Evolutionary conservation across 2,797 vertebrate genomes (phyloP), one percentile per base, ranked within the genome.

Genomic region (Sphenodon punctatus): DNA sequence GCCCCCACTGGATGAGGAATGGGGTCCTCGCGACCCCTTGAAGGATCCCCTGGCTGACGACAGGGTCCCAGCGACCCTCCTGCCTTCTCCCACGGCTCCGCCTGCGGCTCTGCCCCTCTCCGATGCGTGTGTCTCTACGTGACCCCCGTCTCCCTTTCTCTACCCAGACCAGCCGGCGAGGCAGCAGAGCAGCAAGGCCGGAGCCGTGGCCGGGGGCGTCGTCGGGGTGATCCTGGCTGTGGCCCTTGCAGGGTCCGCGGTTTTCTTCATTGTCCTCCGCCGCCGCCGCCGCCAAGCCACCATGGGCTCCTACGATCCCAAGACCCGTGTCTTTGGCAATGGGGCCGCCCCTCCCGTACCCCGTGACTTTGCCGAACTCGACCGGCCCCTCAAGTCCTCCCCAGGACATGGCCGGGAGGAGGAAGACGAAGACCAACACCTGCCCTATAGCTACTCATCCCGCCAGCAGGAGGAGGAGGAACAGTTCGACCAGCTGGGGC

Each of bases 141-240:
- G 41, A 61, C 65, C 42, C 22, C 43, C 38, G 4, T 59, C 77
- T 75, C 78, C 59, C 67, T 67, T 75, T 75, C 41, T 66, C 67
- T 69, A 72, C 80, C 78, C 76, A 67, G 63, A 73, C 39, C 80
- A 61, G 67, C 53, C 12, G 14, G 56, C 66, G 69, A 51, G 27
- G 72, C 25, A 39, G 45, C 53, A 43, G 56, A 59, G 66, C 56
- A 32, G 43, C 55, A 39, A 48, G 71, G 46, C 48, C 8, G 97
- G 97, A 71, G 95, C 97, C 84, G 94, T 98, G 90, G 97, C 96
- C 4, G 97, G 96, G 82, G 97, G 96, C 75, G 95, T 97, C 90
- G 96, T 97, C 90, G 97, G 96, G 91, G 96, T 96, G 89, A 93
- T 97, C 75, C 96, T 98, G 93, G 96, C 94, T 75, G 88, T 98